phyloP scores from a whole-genome alignment of 1,140 invertebrate species.

The Drosophila carrolli region DNA sequence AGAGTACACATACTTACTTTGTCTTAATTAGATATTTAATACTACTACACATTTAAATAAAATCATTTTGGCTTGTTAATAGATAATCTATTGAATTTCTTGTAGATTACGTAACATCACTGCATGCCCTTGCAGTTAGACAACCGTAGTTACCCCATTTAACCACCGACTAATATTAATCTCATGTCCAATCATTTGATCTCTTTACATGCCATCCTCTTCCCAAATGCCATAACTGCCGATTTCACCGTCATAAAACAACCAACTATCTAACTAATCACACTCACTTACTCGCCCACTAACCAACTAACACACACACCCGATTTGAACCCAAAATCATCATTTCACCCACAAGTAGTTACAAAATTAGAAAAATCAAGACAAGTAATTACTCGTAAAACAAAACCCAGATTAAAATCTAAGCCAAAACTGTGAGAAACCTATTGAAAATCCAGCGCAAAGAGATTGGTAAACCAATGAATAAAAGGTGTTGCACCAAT shows the following conservation, averaged over 20 bases:
- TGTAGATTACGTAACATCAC: neutral
- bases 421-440: constrained; percentile 22
- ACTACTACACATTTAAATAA: neutral
- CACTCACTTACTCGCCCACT: constrained; percentile 3
- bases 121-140: constrained; percentile 3
- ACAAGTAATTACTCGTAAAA: neutral
- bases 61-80: neutral
- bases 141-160: constrained; percentile 3
- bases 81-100: too few species aligned
- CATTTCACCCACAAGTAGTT: constrained; percentile 47
- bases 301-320: constrained; percentile 4
- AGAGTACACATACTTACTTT: too few species aligned
- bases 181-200: constrained; percentile 65
- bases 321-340: constrained; percentile 2
- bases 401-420: constrained; percentile 5
- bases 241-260: constrained; percentile 26
- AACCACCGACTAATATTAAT: constrained; percentile 47
- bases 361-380: constrained; percentile 50
- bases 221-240: constrained; percentile 56
- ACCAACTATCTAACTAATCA: constrained; percentile 16
- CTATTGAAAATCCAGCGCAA: constrained; percentile 6
- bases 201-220: constrained; percentile 81
- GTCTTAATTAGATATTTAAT: too few species aligned
- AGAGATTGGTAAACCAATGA: constrained; percentile 16
- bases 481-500: neutral